Evolutionary conservation across 2,113 vertebrate genomes (phyloP).

Genomic region (Platycercus adscitus): DNA sequence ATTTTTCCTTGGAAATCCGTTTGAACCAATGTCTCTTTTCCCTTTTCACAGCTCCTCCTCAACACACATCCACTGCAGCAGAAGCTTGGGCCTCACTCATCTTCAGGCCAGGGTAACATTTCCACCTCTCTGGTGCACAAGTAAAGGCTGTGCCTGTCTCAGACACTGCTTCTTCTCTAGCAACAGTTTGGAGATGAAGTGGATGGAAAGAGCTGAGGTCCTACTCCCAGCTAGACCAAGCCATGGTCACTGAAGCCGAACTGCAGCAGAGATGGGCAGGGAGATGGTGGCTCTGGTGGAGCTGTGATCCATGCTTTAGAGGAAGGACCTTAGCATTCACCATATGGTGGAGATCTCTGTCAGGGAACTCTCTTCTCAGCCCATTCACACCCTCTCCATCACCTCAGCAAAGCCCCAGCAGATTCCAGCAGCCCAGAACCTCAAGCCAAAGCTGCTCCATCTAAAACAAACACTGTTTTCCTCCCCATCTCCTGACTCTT

Average conservation of each 20-base stretch:
- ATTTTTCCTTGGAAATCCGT: neutral
- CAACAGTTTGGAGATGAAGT: neutral
- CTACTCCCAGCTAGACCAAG: neutral
- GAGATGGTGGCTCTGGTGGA: neutral
- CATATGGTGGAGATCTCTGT: neutral
- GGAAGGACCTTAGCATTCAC: rapidly evolving
- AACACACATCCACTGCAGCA: too few relatives aligned
- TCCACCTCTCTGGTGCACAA: neutral
- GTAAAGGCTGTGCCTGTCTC: neutral
- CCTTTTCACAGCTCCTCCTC: neutral
- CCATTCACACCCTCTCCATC: rapidly evolving
- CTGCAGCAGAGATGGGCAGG: neutral
- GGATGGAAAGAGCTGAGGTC: neutral
- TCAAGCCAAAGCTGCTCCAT: neutral
- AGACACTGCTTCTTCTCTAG: neutral
- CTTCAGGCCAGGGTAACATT: neutral
- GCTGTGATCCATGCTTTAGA: rapidly evolving
- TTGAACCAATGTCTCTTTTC: neutral
- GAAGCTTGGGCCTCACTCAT: neutral
- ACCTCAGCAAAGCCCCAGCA: neutral
- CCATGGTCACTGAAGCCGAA: neutral
- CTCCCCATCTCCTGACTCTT: neutral
- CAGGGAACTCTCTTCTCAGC: neutral
- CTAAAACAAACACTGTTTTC: neutral
- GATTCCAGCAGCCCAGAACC: neutral